phyloP scores from a whole-genome alignment of 2,113 vertebrate species.

The Polyodon spathula region DNA sequence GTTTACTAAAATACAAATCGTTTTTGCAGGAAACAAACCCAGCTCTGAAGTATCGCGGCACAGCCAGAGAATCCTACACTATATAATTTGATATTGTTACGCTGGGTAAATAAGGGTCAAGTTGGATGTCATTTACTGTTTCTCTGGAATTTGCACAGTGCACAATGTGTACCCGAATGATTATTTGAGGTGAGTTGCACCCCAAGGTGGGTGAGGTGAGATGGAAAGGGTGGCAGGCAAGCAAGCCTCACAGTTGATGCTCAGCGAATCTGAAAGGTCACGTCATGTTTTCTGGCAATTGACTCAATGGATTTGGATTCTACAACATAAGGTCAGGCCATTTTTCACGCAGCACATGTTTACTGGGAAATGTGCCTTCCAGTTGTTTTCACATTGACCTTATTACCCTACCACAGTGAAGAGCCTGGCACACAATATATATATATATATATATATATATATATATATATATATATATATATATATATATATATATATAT shows the following conservation, averaged over 20 bases:
- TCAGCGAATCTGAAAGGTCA: conserved; percentile 94
- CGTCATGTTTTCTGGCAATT: conserved; percentile 96
- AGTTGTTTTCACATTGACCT: conserved; percentile 90
- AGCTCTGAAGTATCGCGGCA: neutral
- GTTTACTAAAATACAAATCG: no score
- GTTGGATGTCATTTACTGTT: conserved; percentile 63
- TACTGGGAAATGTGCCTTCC: conserved; percentile 77
- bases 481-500: no score
- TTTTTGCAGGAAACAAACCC: neutral
- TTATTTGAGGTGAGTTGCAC: conserved; percentile 79
- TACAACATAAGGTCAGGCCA: conserved; percentile 75
- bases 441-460: no score
- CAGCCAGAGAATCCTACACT: neutral
- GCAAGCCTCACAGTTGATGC: conserved; percentile 74
- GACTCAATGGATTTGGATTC: conserved; percentile 91
- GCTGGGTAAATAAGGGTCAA: conserved; percentile 59
- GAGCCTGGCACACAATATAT: conserved; percentile 64
- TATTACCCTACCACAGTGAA: conserved; percentile 78
- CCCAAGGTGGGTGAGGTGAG: conserved; percentile 64
- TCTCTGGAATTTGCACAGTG: conserved; percentile 66
- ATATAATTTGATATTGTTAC: conserved; percentile 34
- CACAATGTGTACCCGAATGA: conserved; percentile 72
- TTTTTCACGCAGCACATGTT: conserved; percentile 72
- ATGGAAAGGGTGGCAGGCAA: conserved; percentile 81
- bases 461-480: no score